Evolutionary conservation across 2,113 vertebrate genomes (phyloP).

Genomic region (Xenus cinereus): DNA sequence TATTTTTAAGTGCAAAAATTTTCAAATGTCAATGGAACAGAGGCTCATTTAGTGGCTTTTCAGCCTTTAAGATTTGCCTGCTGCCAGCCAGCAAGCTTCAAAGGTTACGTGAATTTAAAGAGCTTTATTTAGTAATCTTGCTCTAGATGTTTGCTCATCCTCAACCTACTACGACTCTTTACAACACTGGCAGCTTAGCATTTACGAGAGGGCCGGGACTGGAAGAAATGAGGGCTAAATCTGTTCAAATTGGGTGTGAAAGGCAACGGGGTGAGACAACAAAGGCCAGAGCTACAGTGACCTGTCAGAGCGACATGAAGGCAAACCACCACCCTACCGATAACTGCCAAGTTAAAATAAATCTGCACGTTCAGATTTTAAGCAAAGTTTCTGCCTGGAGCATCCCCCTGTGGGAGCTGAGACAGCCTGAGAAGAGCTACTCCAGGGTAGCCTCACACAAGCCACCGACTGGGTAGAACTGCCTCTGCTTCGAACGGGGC

Average conservation of each 20-base stretch:
- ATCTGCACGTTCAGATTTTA: neutral
- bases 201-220: neutral
- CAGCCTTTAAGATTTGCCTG: neutral
- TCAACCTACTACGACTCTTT: neutral
- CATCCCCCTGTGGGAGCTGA: neutral
- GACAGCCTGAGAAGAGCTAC: neutral
- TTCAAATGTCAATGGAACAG: neutral
- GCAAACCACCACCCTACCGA: neutral
- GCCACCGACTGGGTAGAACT: accelerated
- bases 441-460: neutral
- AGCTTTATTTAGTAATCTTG: conserved; percentile 16
- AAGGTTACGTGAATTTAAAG: conserved; percentile 6
- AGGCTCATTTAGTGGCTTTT: neutral
- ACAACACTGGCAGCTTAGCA: neutral
- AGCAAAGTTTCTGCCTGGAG: neutral
- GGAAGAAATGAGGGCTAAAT: conserved; percentile 4
- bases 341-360: neutral
- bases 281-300: neutral
- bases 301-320: neutral
- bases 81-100: conserved; percentile 22
- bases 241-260: neutral
- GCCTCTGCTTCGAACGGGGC: neutral
- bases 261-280: neutral
- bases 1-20: neutral
- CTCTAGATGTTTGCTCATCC: neutral